These are phyloP conservation scores for Liasis olivaceus DNA, from an alignment of 2,797 vertebrate genomes.

Conservation along the genomic window DNA sequence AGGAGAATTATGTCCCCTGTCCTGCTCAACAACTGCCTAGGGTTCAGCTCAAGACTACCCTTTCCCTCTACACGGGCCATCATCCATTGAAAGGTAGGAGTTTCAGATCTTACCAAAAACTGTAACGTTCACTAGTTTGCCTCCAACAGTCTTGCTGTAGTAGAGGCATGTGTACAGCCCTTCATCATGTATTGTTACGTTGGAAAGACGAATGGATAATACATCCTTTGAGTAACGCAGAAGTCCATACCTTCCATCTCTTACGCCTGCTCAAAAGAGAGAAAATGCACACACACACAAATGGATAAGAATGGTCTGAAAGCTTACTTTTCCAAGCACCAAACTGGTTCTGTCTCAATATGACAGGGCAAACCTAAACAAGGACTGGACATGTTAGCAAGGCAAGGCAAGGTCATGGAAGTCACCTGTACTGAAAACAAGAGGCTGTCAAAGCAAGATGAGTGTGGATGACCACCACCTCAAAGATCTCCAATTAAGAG, in stretches of 20 bases:
- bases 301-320: background rate
- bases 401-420: background rate
- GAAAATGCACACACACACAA: background rate
- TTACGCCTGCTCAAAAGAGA: constrained; percentile 63
- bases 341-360: background rate
- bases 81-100: background rate
- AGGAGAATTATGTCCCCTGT: background rate
- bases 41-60: background rate
- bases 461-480: too few relatives aligned
- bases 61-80: background rate
- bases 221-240: constrained; percentile 42
- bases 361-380: background rate
- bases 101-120: constrained; percentile 69
- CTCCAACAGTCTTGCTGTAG: constrained; percentile 45
- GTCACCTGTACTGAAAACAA: background rate
- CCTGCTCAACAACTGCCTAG: background rate
- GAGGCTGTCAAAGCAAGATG: background rate
- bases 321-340: accelerated
- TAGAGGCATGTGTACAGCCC: constrained; percentile 70
- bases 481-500: background rate
- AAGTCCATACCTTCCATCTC: constrained; percentile 67
- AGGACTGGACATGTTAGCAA: background rate
- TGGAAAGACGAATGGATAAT: constrained; percentile 66
- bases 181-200: constrained; percentile 56
- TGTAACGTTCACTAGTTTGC: constrained; percentile 38